Evolutionary conservation across 1,140 invertebrate species (phyloP).

Genomic region (Brachionus rotundiformis): DNA sequence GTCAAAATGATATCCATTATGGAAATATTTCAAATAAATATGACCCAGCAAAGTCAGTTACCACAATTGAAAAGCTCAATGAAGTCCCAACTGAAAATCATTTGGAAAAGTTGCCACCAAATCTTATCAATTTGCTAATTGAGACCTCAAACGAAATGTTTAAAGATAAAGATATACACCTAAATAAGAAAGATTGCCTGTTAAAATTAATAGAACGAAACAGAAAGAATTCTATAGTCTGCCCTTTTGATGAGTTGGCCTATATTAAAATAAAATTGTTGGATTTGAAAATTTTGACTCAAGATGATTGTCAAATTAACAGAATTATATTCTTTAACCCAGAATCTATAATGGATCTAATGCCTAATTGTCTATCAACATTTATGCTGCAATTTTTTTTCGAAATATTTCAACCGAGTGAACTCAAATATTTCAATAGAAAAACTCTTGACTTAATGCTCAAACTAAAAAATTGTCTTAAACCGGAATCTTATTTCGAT

Average conservation of each 20-base stretch:
- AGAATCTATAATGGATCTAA: not conserved
- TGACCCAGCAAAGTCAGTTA: not conserved
- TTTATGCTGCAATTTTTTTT: slow-evolving; percentile 38
- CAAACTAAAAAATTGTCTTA: slow-evolving; percentile 5
- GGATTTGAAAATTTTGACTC: not conserved
- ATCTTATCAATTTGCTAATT: not conserved
- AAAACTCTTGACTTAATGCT: slow-evolving; percentile 7
- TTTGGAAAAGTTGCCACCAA: not conserved
- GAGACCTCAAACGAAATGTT: not conserved
- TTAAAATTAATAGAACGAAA: slow-evolving; percentile 3
- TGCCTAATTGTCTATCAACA: slow-evolving; percentile 28
- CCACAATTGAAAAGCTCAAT: not conserved
- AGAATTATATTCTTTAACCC: not conserved
- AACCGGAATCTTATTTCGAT: not conserved
- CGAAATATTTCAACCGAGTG: slow-evolving; percentile 46
- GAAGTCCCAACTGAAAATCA: not conserved
- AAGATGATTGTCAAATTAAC: not conserved
- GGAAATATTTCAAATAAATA: slow-evolving; percentile 8
- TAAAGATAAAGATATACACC: not conserved
- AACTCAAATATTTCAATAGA: not conserved
- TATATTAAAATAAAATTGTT: not conserved
- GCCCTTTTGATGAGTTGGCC: slow-evolving; percentile 25
- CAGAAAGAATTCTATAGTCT: not conserved
- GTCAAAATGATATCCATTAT: not conserved
- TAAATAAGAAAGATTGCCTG: not conserved